Evolutionary conservation across 1,140 invertebrate genomes (phyloP).

Genomic region (Drosophila prosaltans): DNA sequence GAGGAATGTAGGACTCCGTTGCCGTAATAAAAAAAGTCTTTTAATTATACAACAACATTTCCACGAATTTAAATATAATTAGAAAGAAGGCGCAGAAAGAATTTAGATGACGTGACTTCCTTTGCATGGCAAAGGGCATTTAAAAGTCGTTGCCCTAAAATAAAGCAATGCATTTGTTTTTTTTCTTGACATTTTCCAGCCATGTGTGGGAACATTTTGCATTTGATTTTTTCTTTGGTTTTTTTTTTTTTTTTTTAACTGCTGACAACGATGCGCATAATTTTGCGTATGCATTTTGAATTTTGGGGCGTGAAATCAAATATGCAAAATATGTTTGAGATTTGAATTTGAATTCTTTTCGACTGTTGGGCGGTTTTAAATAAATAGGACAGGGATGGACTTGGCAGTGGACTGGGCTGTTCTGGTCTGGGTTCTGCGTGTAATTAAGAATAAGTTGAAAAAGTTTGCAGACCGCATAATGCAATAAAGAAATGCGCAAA

Average conservation of each 20-base stretch:
- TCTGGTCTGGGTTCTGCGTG: constrained; percentile 19
- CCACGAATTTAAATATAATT: not conserved
- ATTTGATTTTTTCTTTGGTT: constrained; percentile 3
- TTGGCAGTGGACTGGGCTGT: constrained; percentile 11
- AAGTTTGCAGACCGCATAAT: constrained; percentile 64
- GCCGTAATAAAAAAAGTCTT: no score
- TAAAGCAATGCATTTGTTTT: not conserved
- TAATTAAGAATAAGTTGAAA: constrained; percentile 74
- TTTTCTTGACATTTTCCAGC: constrained; percentile 34
- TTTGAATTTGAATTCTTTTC: constrained; percentile 44
- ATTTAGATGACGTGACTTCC: not conserved
- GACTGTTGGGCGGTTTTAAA: constrained; percentile 24
- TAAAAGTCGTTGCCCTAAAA: not conserved
- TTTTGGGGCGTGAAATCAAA: constrained; percentile 75
- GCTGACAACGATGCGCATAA: constrained; percentile 65
- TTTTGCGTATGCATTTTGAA: constrained; percentile 76
- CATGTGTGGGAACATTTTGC: constrained; percentile 63
- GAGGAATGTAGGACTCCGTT: no score
- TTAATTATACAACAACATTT: no score
- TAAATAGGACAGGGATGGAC: not conserved
- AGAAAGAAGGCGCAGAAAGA: no score
- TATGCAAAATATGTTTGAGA: constrained; percentile 70
- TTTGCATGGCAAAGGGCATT: not conserved
- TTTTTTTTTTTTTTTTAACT: constrained; percentile 19
- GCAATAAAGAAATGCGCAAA: constrained; percentile 61